Conservation (phyloP, 2,888 invertebrate species). For the Prosapia bicincta region DNA sequence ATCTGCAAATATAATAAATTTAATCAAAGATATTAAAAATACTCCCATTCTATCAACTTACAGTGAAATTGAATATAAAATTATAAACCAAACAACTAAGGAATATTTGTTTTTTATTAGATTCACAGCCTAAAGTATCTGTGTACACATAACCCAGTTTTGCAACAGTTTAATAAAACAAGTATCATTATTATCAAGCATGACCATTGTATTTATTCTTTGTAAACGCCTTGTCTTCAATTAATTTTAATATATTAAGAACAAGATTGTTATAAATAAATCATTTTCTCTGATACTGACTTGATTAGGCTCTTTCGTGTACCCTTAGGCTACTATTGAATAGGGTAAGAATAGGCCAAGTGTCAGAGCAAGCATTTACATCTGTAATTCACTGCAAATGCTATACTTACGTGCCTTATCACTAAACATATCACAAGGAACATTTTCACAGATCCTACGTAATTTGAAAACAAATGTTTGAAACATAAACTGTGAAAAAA, state of each 20-base stretch:
- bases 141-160: conserved; percentile 2
- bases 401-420: neutral
- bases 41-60: no score
- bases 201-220: neutral
- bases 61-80: no score
- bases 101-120: neutral
- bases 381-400: neutral
- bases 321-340: neutral
- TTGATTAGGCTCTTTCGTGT: neutral
- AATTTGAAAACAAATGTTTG: neutral
- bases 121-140: neutral
- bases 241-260: neutral
- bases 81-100: no score
- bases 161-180: neutral
- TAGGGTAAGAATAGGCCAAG: conserved; percentile 2
- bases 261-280: neutral
- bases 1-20: no score
- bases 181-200: neutral
- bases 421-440: neutral
- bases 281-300: neutral
- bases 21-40: no score
- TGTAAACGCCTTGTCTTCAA: neutral
- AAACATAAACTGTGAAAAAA: conserved; percentile 19
- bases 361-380: neutral
- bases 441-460: neutral